phyloP scores from a whole-genome alignment of 2,113 vertebrate species.

The Paracanthobrama guichenoti region DNA sequence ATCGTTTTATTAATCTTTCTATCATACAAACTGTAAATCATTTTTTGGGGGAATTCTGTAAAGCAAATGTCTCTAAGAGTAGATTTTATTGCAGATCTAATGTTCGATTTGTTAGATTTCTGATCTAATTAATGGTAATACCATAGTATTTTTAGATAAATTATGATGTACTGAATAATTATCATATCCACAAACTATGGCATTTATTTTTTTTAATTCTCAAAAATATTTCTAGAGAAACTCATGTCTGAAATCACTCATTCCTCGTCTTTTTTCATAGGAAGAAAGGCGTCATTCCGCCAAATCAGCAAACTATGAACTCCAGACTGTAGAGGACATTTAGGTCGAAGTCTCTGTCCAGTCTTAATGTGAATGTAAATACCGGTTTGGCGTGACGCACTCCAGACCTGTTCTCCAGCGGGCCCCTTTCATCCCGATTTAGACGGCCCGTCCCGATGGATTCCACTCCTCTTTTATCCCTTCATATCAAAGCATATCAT shows the following conservation, averaged over 20 bases:
- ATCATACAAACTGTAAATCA: too few species aligned
- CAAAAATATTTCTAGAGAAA: neutral
- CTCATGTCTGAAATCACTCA: neutral
- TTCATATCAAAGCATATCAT: constrained; percentile 77
- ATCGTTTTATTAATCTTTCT: too few species aligned
- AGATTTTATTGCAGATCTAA: neutral
- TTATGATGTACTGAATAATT: neutral
- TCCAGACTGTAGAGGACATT: constrained; percentile 45
- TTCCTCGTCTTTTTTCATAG: neutral
- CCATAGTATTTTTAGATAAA: neutral
- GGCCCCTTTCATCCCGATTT: constrained; percentile 61
- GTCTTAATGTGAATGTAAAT: constrained; percentile 36
- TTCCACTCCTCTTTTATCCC: constrained; percentile 72
- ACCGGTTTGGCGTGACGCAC: constrained; percentile 28
- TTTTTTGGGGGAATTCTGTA: neutral
- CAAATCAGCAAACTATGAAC: constrained; percentile 56
- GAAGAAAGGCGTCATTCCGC: constrained; percentile 43
- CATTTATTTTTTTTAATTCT: neutral
- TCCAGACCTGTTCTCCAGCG: constrained; percentile 41
- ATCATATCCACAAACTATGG: neutral
- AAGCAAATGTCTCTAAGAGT: neutral
- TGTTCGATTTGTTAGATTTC: too few species aligned
- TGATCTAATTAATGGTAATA: neutral
- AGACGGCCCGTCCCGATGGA: constrained; percentile 66
- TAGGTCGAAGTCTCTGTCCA: constrained; percentile 35